Conservation (phyloP, 2,113 vertebrate genomes). For the Atlantisia rogersi region DNA sequence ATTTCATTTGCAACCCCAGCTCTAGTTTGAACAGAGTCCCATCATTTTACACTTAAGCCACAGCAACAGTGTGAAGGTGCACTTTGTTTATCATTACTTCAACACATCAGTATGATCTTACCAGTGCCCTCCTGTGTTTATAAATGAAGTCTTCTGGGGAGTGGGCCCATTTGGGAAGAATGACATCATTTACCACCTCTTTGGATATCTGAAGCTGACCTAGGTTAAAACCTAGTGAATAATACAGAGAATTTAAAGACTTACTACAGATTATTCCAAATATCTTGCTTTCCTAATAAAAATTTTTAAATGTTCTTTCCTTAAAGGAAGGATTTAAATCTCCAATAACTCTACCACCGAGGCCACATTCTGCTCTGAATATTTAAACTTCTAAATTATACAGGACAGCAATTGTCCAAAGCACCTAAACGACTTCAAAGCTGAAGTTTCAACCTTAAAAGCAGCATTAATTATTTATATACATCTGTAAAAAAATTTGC, state of each 20-base stretch:
- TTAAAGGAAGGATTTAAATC: neutral
- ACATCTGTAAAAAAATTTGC: neutral
- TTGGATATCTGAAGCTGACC: slow-evolving; percentile 92
- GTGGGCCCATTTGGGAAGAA: slow-evolving; percentile 94
- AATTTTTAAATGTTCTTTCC: neutral
- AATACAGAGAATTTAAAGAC: slow-evolving; percentile 5
- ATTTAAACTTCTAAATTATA: neutral
- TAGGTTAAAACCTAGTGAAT: slow-evolving; percentile 87
- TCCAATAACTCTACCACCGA: neutral
- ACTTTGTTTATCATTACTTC: neutral
- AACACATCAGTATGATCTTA: slow-evolving; percentile 68
- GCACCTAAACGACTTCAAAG: neutral
- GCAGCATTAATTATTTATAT: neutral
- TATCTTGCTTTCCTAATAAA: neutral
- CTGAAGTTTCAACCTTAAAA: neutral
- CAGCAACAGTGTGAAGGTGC: neutral
- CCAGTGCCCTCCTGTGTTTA: slow-evolving; percentile 96
- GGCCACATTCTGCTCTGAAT: neutral
- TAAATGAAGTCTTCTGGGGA: slow-evolving; percentile 96
- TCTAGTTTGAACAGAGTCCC: neutral
- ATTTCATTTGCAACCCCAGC: neutral
- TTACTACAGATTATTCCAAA: neutral
- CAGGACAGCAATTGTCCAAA: neutral
- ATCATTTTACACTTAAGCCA: neutral
- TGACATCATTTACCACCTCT: slow-evolving; percentile 88